Evolutionary conservation across 1,140 invertebrate genomes (phyloP).

Genomic region (Drosophila carrolli): DNA sequence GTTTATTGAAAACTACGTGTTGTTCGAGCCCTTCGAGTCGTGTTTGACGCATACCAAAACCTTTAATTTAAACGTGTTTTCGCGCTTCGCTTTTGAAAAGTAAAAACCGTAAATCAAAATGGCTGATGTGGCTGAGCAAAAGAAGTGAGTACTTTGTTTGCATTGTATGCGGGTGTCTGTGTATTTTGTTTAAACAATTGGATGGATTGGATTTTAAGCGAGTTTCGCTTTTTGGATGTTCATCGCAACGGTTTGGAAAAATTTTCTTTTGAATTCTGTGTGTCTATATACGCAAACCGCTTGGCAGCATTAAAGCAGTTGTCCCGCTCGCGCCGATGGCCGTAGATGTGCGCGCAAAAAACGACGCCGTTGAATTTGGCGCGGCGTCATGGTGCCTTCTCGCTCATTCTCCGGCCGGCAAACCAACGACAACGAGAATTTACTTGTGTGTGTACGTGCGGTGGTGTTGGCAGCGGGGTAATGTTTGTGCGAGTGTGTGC

Average conservation of each 20-base stretch:
- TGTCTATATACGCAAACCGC: constrained; percentile 77
- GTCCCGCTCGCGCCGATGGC: constrained; percentile 54
- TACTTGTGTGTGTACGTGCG: constrained; percentile 55
- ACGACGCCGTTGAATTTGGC: constrained; percentile 80
- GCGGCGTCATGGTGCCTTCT: constrained; percentile 73
- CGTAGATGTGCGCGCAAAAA: constrained; percentile 72
- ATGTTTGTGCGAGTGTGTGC: constrained; percentile 29
- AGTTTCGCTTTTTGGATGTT: constrained; percentile 57
- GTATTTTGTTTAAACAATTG: constrained; percentile 61
- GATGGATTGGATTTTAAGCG: constrained; percentile 17
- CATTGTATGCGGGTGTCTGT: constrained; percentile 37
- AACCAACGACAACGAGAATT: constrained; percentile 58
- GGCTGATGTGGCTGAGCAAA: constrained; percentile 84
- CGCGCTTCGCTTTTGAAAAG: constrained; percentile 70
- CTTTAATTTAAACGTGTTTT: constrained; percentile 45
- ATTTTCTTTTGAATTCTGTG: constrained; percentile 73
- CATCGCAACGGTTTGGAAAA: constrained; percentile 64
- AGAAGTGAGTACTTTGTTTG: constrained; percentile 78
- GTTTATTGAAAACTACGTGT: constrained; percentile 41
- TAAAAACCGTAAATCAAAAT: constrained; percentile 77
- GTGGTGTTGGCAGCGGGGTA: constrained; percentile 46
- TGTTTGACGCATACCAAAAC: constrained; percentile 42
- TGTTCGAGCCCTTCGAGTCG: constrained; percentile 30
- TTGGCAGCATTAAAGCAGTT: constrained; percentile 47
- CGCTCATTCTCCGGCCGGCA: constrained; percentile 78